Evolutionary conservation across 2,888 invertebrate genomes (phyloP).

Genomic region (Apodemia duryi): DNA sequence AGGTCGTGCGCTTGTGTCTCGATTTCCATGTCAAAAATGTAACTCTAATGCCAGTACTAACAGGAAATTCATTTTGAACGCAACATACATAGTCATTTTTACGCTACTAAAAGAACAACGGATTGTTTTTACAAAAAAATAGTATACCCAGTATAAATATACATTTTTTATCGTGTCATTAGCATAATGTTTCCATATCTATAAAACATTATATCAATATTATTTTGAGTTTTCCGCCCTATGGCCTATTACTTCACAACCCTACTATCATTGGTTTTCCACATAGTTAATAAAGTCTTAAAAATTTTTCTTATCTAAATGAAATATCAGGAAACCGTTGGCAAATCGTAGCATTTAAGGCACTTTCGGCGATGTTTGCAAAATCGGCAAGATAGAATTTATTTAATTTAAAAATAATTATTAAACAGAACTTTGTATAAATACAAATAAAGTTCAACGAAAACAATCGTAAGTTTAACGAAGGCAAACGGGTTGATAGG

Average conservation of each 20-base stretch:
- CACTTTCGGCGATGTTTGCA: background rate
- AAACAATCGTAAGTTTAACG: constrained; percentile 54
- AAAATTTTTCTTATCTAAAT: too few species aligned
- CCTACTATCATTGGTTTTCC: too few species aligned
- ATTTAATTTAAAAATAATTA: background rate
- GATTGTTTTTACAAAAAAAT: too few species aligned
- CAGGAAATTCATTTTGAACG: background rate
- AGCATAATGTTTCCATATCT: too few species aligned
- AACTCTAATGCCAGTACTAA: background rate
- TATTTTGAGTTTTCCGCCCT: too few species aligned
- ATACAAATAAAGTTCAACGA: constrained; percentile 29
- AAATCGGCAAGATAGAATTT: background rate
- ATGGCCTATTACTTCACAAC: too few species aligned
- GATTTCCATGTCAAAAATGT: background rate
- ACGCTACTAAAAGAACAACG: too few species aligned
- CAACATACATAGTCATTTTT: background rate
- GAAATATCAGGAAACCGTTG: background rate
- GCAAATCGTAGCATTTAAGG: background rate
- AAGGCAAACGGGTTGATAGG: constrained; percentile 56
- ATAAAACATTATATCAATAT: too few species aligned
- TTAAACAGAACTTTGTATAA: constrained; percentile 20
- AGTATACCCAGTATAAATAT: too few species aligned
- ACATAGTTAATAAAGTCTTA: too few species aligned
- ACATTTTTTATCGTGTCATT: too few species aligned
- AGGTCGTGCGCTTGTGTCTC: constrained; percentile 56